Conservation (phyloP, 2,888 invertebrate genomes). For the Synanthedon andrenaeformis region DNA sequence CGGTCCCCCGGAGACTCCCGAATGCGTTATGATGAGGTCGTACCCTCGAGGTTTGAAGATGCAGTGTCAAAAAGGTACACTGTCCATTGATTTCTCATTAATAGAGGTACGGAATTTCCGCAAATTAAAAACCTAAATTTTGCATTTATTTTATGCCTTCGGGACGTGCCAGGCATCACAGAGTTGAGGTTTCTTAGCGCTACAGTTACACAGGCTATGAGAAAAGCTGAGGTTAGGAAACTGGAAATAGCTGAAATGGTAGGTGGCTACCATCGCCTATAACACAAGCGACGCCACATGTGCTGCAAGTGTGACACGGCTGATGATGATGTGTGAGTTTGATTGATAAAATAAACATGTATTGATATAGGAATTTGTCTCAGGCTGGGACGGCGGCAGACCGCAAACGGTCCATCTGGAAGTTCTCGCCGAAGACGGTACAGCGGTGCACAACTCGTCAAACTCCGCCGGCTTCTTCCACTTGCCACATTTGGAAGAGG, state of each 20-base stretch:
- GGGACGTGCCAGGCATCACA: too few relatives aligned
- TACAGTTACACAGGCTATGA: too few relatives aligned
- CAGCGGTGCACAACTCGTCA: constrained; percentile 24
- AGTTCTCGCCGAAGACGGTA: constrained; percentile 21
- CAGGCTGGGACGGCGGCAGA: constrained; percentile 52
- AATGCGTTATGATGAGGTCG: constrained; percentile 25
- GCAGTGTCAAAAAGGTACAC: constrained; percentile 38
- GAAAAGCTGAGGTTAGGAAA: too few relatives aligned
- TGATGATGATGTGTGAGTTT: too few relatives aligned
- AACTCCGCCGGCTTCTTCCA: constrained; percentile 34
- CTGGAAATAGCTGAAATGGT: too few relatives aligned
- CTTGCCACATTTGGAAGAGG: constrained; percentile 21
- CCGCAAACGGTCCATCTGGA: constrained; percentile 37
- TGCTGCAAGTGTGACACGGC: too few relatives aligned
- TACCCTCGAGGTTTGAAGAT: constrained; percentile 24
- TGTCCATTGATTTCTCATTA: not conserved
- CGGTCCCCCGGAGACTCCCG: constrained; percentile 32
- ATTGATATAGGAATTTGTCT: not conserved
- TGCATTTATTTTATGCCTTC: too few relatives aligned
- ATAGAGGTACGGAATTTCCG: not conserved
- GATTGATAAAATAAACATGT: too few relatives aligned
- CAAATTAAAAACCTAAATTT: not conserved
- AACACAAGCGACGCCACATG: too few relatives aligned
- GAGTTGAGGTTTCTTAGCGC: too few relatives aligned
- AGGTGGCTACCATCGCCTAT: too few relatives aligned